Conservation (phyloP, 2,888 invertebrate species). For the Ormyrus thymus region DNA sequence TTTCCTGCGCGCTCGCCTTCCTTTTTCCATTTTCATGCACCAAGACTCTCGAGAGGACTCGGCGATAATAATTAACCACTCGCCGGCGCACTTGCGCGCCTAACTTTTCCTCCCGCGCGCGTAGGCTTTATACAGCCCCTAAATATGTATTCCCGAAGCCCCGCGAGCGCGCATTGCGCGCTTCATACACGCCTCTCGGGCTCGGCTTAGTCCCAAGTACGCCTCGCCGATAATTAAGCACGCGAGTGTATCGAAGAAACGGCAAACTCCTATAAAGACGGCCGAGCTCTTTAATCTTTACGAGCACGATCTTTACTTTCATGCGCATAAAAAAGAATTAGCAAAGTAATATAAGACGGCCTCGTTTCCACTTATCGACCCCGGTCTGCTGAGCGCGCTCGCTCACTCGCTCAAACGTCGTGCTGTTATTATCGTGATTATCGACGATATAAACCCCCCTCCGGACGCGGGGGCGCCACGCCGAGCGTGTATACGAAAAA, state of each 20-base stretch:
- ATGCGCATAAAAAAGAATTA: slow-evolving; percentile 54
- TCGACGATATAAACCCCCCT: slow-evolving; percentile 48
- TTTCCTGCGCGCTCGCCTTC: not conserved
- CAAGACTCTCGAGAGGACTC: slow-evolving; percentile 31
- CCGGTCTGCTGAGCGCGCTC: slow-evolving; percentile 11
- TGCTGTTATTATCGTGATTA: slow-evolving; percentile 55
- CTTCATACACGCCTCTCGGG: not conserved
- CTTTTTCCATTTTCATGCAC: slow-evolving; percentile 10
- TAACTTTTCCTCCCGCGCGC: too few relatives aligned
- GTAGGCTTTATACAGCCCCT: not conserved
- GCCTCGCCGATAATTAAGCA: slow-evolving; percentile 50
- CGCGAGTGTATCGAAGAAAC: slow-evolving; percentile 52
- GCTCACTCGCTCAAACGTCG: slow-evolving; percentile 44
- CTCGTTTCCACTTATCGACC: slow-evolving; percentile 55
- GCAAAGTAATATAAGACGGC: slow-evolving; percentile 55
- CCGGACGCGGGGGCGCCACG: not conserved
- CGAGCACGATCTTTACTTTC: slow-evolving; percentile 53
- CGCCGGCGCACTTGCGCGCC: not conserved
- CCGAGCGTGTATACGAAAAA: slow-evolving; percentile 9
- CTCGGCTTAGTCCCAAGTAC: not conserved
- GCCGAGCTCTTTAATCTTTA: slow-evolving; percentile 52
- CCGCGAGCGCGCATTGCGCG: not conserved
- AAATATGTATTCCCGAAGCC: slow-evolving; percentile 33
- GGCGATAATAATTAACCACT: slow-evolving; percentile 48
- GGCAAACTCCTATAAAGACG: slow-evolving; percentile 50